Conservation (phyloP, 2,797 vertebrate genomes). For the Smutsia gigantea region DNA sequence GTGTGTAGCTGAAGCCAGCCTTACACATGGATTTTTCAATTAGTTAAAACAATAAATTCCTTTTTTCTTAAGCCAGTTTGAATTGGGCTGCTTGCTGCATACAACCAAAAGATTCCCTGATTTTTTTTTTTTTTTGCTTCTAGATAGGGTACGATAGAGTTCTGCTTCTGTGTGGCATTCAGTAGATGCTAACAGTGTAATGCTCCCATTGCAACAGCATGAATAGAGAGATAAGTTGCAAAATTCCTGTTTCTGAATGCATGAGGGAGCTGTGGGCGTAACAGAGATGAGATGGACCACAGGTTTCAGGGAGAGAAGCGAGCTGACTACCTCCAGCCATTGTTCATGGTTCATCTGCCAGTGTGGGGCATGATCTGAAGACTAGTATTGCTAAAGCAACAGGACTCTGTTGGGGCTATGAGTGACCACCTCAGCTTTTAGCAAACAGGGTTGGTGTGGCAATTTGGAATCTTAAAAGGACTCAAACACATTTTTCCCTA, state of each 20-base stretch:
- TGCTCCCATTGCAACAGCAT: neutral
- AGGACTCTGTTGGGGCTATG: neutral
- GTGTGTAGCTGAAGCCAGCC: neutral
- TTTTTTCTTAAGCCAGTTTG: neutral
- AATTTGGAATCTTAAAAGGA: neutral
- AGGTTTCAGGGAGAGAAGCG: neutral
- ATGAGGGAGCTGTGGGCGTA: neutral
- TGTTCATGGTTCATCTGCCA: neutral
- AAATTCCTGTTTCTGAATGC: neutral
- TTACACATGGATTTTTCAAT: neutral
- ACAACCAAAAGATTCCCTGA: neutral
- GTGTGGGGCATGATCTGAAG: rapidly evolving
- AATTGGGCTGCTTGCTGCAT: neutral
- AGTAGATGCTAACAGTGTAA: neutral
- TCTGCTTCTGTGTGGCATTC: neutral
- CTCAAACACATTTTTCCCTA: neutral
- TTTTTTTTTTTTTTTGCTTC: slow-evolving; percentile 2
- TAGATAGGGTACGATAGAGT: neutral
- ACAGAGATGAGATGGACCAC: neutral
- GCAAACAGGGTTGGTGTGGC: neutral
- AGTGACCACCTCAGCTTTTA: neutral
- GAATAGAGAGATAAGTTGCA: neutral
- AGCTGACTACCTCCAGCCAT: neutral
- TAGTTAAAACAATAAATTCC: neutral
- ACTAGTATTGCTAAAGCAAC: neutral